Conservation (phyloP, 2,888 invertebrate genomes). For the Nudaria mundana region DNA sequence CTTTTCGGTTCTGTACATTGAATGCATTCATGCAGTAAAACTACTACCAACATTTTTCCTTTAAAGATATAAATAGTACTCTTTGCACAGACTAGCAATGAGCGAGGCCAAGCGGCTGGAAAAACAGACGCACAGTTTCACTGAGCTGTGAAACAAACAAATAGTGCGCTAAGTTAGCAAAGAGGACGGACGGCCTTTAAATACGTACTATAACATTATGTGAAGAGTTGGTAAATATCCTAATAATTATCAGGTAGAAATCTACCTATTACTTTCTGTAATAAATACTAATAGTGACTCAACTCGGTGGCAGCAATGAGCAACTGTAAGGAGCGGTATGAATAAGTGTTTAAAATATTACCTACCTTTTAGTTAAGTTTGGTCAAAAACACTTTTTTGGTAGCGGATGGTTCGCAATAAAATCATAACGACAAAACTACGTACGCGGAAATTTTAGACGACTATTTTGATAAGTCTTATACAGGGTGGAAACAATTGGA, state of each 20-base stretch:
- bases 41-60: background rate
- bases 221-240: too few relatives aligned
- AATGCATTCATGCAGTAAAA: background rate
- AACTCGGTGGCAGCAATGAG: too few relatives aligned
- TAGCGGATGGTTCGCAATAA: constrained; percentile 22
- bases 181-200: too few relatives aligned
- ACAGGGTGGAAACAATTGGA: constrained; percentile 22
- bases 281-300: too few relatives aligned
- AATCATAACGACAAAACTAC: constrained; percentile 22
- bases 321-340: too few relatives aligned
- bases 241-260: too few relatives aligned
- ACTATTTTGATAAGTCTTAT: constrained; percentile 12
- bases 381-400: too few relatives aligned
- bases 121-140: constrained; percentile 25
- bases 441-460: constrained; percentile 20
- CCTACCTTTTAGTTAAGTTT: too few relatives aligned
- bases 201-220: too few relatives aligned
- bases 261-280: too few relatives aligned
- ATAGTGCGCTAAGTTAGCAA: constrained; percentile 30
- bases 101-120: constrained; percentile 28
- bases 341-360: too few relatives aligned
- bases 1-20: too few relatives aligned
- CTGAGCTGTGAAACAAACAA: constrained; percentile 37
- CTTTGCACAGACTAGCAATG: constrained; percentile 25
- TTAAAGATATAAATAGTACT: constrained; percentile 6